phyloP scores from a whole-genome alignment of 2,113 vertebrate species.

The Prinia subflava region DNA sequence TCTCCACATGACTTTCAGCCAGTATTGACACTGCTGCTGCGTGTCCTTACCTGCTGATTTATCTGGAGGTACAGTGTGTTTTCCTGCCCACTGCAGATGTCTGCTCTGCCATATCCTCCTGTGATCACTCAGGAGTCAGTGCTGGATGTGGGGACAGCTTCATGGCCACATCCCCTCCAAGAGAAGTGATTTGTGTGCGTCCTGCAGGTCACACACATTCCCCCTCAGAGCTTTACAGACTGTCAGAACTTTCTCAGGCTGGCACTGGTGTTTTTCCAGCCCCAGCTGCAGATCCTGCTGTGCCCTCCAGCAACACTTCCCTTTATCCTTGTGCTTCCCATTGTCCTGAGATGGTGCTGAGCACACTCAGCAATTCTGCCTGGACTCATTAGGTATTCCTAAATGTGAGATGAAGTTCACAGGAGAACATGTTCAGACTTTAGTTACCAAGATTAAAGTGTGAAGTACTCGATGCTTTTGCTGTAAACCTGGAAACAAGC shows the following conservation, averaged over 20 bases:
- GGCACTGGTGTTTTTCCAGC: background rate
- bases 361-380: background rate
- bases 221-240: background rate
- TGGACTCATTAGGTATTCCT: background rate
- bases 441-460: background rate
- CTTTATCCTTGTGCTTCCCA: background rate
- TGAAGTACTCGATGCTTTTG: background rate
- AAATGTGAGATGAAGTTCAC: background rate
- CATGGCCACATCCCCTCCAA: background rate
- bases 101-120: background rate
- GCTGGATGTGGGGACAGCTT: background rate
- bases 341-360: background rate
- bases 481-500: background rate
- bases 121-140: background rate
- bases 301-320: background rate
- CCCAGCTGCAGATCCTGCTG: background rate
- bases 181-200: background rate
- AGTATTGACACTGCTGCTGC: background rate
- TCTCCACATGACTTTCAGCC: background rate
- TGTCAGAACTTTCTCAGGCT: background rate
- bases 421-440: background rate
- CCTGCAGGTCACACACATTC: background rate
- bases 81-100: background rate
- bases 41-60: background rate
- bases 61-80: background rate